A percentile compares a stretch with the other conserved stretches of the same genome.
phyloP scores from a whole-genome alignment of 2,113 vertebrate genomes.

The Channa maculata region DNA sequence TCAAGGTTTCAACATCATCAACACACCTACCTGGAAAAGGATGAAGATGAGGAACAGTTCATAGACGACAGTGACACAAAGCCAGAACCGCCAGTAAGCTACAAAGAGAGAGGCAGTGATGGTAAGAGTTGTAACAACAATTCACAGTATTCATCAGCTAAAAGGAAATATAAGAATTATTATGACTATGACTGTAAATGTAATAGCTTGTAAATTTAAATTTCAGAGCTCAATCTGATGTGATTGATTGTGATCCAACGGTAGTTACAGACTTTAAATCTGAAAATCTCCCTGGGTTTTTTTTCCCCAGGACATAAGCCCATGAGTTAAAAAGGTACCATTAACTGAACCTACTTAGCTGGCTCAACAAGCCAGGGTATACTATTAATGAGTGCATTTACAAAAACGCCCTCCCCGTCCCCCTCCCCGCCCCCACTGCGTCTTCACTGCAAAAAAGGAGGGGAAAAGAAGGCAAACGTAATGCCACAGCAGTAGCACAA shows the following conservation, averaged over 20 bases:
- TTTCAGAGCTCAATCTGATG: not conserved
- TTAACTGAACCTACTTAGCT: constrained; percentile 23
- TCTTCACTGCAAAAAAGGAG: constrained; percentile 11
- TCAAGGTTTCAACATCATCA: not conserved
- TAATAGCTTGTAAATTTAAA: not conserved
- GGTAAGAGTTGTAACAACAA: not conserved
- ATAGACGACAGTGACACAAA: constrained; percentile 97
- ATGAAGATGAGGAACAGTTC: constrained; percentile 99
- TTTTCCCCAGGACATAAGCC: constrained; percentile 19
- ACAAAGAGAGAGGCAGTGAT: not conserved
- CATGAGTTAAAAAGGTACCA: constrained; percentile 16
- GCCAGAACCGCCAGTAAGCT: constrained; percentile 99
- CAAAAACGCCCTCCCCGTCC: not conserved
- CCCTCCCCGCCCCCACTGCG: not conserved
- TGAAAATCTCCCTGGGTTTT: constrained; percentile 17
- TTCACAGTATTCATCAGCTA: not conserved
- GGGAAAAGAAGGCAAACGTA: constrained; percentile 13
- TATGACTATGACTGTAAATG: not conserved
- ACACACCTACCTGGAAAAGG: constrained; percentile 92
- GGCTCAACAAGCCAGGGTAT: constrained; percentile 43
- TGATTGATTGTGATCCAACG: not conserved
- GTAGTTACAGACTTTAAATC: constrained; percentile 10
- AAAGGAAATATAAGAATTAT: too few species aligned
- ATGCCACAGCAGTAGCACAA: constrained; percentile 16
- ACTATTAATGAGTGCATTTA: not conserved